Base-by-base conservation (phyloP, 2,888 invertebrate species). In the Pyrrhia umbra region DNA sequence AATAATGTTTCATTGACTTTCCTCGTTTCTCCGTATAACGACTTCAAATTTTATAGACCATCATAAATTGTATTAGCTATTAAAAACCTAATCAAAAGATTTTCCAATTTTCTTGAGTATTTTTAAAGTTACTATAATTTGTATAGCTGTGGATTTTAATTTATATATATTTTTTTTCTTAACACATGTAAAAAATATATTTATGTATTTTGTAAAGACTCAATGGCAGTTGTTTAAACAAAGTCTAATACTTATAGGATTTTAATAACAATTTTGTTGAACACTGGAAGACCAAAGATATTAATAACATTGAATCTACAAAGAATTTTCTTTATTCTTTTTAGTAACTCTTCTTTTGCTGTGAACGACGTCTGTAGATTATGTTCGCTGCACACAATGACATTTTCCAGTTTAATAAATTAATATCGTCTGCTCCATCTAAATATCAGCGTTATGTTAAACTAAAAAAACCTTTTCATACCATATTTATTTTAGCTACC, bases 341-440 rank as follows among this genome's bases (percentile, higher is more conserved):
- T 6, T 1, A 20, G 20, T 42, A 30, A 27, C 55, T 60, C 9
- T 52, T 52, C 15, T 52, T 57, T 49, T 47, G 18, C n/a, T 21
- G 8, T 55, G 10, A 60, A 68, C 18, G 8, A 52, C 23, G 40
- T 37, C 76, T 70, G 70, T 8, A 58, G 58, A 47, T 46, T 46
- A 69, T 46, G 57, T 57, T 23, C 16, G 6, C 64, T 63, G 25
- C 61, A 58, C 54, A 45, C 46, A 72, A 58, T 75, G 57, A 75
- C 46, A 69, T 50, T 68, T 47, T 63, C 51, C 47, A 75, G 52
- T 69, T 58, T 51, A 73, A 40, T 37, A 30, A 54, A 76, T 62
- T 64, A 63, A 70, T 23, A 45, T 39, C 13, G 20, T 58, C 45
- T 51, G 18, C 15, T 39, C 39, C 51, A 20, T n/a, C 21, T 43